These are phyloP conservation scores for Halictus quadricinctus DNA, from an alignment of 2,888 invertebrate species.

Conservation along the genomic window DNA sequence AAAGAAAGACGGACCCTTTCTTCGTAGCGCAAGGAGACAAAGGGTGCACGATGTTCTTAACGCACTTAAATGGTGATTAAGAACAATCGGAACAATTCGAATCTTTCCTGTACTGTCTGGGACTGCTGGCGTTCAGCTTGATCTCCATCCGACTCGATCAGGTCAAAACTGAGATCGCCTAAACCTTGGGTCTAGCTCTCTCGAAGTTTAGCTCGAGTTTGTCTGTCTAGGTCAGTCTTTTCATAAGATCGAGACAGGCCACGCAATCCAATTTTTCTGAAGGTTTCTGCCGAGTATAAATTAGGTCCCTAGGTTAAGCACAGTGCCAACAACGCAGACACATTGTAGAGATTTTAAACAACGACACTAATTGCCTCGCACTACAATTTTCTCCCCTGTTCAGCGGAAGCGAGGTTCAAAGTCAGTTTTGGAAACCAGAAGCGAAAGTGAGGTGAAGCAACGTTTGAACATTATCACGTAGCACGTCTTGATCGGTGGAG, in stretches of 20 bases:
- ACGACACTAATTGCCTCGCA: not conserved
- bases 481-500: constrained; percentile 20
- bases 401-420: not conserved
- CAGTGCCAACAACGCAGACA: not conserved
- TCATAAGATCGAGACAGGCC: too few species aligned
- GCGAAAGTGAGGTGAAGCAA: not conserved
- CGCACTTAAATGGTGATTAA: constrained; percentile 4
- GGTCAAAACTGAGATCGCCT: not conserved
- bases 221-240: too few species aligned
- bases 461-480: not conserved
- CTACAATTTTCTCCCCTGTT: not conserved
- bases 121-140: too few species aligned
- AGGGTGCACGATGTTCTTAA: not conserved
- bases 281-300: not conserved
- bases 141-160: not conserved
- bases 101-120: not conserved
- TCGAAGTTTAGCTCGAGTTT: too few species aligned
- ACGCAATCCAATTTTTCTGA: too few species aligned
- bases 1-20: not conserved
- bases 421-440: not conserved
- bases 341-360: not conserved
- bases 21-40: not conserved
- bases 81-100: not conserved
- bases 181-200: not conserved
- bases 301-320: not conserved